Evolutionary conservation across 2,888 invertebrate genomes (phyloP), one percentile per base, ranked within the genome.

Genomic region (Pyrrhia umbra): DNA sequence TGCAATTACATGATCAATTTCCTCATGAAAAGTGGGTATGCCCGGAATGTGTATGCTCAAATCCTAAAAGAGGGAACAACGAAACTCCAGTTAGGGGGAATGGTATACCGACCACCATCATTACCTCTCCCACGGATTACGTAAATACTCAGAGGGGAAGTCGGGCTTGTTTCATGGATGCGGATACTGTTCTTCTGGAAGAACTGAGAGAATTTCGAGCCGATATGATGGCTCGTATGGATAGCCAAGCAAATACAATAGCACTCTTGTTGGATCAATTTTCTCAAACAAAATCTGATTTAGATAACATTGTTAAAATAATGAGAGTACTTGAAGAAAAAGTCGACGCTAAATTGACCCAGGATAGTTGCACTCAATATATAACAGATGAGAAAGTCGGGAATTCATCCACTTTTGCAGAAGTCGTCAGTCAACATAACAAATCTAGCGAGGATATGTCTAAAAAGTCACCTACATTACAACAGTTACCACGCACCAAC

Each of bases 141-240:
- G 13, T 56, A 15, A 56, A 39, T 15, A 20, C 5, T 4, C n/a
- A 56, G 25, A 46, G 56, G 0, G 56, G 56, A 0, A 40, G 46
- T 27, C 46, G 10, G 46, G n/a, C 25, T 56, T 0, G n/a, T 0
- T 47, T n/a, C 10, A 40, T 27, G n/a, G 56, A 47, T 57, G 1
- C n/a, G 8, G 30, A 43, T 1, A 43, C 42, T 10, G 10, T 25
- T 16, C 16, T 51, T 2, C 25, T 51, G 1, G 25, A 51, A 5
- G 51, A 51, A 51, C 16, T 51, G 21, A 23, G 51, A 15, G 39
- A 51, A 2, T 51, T 51, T 39, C 23, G 39, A 25, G n/a, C 25
- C 2, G 51, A 51, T 5, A 42, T 52, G 6, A 8, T n/a, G 5
- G 42, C 42, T n/a, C 42, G 27, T 2, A 42, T 52, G 52, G 27